Conservation (phyloP, 2,113 vertebrate genomes). For the Petrocephalus microphthalmus region DNA sequence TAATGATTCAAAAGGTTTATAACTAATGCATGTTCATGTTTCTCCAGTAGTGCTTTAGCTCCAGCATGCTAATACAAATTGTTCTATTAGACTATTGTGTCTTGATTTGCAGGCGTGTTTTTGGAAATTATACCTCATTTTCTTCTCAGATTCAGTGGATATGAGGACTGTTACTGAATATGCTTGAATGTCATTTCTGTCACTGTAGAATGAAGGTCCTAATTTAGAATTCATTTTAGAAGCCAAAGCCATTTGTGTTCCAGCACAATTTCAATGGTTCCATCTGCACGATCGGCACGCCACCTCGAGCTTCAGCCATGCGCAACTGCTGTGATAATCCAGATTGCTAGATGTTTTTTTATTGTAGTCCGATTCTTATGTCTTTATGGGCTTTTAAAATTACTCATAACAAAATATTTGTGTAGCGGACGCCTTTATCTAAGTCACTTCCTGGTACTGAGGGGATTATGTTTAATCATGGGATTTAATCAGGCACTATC, state of each 20-base stretch:
- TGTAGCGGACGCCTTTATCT: neutral
- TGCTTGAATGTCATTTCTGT: neutral
- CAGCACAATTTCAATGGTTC: neutral
- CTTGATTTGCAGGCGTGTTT: conserved; percentile 42
- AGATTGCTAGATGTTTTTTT: neutral
- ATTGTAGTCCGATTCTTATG: neutral
- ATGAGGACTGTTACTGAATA: neutral
- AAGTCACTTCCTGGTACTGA: neutral
- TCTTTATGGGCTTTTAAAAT: neutral
- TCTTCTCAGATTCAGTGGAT: neutral
- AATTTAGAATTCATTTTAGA: conserved; percentile 13
- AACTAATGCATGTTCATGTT: conserved; percentile 40
- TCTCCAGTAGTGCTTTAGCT: conserved; percentile 39
- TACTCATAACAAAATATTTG: conserved; percentile 9
- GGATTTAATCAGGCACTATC: conserved; percentile 5
- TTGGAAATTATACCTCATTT: conserved; percentile 11
- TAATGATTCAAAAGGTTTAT: conserved; percentile 38
- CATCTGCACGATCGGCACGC: neutral
- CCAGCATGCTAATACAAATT: conserved; percentile 23
- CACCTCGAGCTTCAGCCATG: neutral
- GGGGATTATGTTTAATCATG: neutral
- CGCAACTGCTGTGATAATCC: conserved; percentile 2
- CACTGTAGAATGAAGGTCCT: neutral
- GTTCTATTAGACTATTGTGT: conserved; percentile 26
- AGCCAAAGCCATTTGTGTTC: neutral